Percentiles rank a stretch among this genome's conserved stretches.
Evolutionary conservation across 2,888 invertebrate species (phyloP).

Genomic region (Synergus gifuensis): DNA sequence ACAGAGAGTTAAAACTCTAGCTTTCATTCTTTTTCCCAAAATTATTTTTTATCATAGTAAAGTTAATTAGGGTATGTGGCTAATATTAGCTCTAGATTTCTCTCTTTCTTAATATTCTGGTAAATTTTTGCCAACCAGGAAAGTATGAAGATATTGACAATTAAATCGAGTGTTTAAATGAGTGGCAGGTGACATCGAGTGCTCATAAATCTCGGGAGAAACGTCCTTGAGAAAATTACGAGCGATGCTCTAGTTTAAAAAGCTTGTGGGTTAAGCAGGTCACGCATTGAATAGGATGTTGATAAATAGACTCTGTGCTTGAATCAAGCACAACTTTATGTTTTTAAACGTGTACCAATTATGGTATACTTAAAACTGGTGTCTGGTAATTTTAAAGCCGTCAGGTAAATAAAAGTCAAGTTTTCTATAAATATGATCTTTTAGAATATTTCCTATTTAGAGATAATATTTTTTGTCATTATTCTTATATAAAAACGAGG

Average conservation of each 20-base stretch:
- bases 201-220: slow-evolving; percentile 30
- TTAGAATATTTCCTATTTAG: too few relatives aligned
- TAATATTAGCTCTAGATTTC: too few relatives aligned
- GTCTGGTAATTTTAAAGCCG: not conserved
- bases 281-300: slow-evolving; percentile 20
- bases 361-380: not conserved
- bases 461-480: not conserved
- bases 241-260: slow-evolving; percentile 32
- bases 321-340: not conserved
- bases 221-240: slow-evolving; percentile 32
- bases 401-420: too few relatives aligned
- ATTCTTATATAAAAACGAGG: not conserved
- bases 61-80: too few relatives aligned
- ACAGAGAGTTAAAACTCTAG: too few relatives aligned
- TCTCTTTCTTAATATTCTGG: not conserved
- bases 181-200: slow-evolving; percentile 29
- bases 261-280: slow-evolving; percentile 20
- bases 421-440: too few relatives aligned
- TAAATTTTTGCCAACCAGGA: not conserved
- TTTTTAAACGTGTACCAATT: not conserved
- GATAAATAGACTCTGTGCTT: not conserved
- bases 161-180: slow-evolving; percentile 13
- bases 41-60: too few relatives aligned
- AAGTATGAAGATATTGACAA: not conserved
- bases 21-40: too few relatives aligned